Evolutionary conservation across 2,888 invertebrate genomes (phyloP).

Genomic region (Pseudeuparius sepicola): DNA sequence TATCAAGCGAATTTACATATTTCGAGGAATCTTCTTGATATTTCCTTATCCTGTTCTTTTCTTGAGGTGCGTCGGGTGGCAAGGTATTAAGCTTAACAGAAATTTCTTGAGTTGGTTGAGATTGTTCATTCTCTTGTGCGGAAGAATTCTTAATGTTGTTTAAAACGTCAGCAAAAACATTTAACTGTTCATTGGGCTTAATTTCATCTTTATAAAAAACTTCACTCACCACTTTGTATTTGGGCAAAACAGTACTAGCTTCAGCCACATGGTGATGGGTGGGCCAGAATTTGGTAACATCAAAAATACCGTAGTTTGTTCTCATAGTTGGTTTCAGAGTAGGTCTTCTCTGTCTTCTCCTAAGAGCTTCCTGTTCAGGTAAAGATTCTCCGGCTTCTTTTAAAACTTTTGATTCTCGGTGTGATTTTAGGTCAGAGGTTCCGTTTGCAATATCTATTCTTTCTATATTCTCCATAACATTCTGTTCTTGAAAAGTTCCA

Average conservation of each 20-base stretch:
- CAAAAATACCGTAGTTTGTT: constrained; percentile 21
- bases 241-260: constrained; percentile 26
- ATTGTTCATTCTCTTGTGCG: too few species aligned
- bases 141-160: constrained; percentile 39
- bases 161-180: constrained; percentile 42
- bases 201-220: constrained; percentile 38
- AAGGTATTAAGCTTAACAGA: too few species aligned
- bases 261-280: constrained; percentile 15
- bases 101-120: too few species aligned
- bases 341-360: constrained; percentile 19
- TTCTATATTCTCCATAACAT: constrained; percentile 1
- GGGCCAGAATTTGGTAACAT: constrained; percentile 20
- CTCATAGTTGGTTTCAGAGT: constrained; percentile 13
- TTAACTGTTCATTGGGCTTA: constrained; percentile 38
- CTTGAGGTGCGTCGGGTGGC: too few species aligned
- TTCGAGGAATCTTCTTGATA: too few species aligned
- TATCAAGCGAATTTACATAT: too few species aligned
- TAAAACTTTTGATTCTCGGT: constrained; percentile 12
- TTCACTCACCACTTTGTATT: constrained; percentile 31
- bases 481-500: constrained; percentile 6
- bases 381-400: constrained; percentile 11
- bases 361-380: constrained; percentile 21
- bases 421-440: constrained; percentile 2
- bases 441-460: constrained; percentile 5
- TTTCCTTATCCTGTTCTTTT: too few species aligned